phyloP scores from a whole-genome alignment of 2,113 vertebrate genomes.

The Aepyceros melampus region DNA sequence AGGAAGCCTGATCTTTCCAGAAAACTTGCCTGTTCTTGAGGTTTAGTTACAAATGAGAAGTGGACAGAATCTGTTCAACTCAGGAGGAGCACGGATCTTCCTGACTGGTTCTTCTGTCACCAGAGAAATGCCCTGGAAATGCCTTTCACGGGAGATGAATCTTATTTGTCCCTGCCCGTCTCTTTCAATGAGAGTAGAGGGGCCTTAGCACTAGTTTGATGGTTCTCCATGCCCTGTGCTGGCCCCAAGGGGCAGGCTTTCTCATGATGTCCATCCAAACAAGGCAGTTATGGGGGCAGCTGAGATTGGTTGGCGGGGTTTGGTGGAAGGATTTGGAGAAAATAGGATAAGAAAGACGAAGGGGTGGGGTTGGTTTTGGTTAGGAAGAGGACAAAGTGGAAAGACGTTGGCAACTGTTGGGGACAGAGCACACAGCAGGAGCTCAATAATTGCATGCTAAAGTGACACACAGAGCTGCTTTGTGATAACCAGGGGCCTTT shows the following conservation, averaged over 20 bases:
- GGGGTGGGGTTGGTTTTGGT: not conserved
- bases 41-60: not conserved
- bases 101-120: not conserved
- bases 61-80: not conserved
- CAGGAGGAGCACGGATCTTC: not conserved
- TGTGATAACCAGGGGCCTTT: not conserved
- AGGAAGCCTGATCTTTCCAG: not conserved
- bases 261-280: not conserved
- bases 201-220: too few relatives aligned
- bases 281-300: too few relatives aligned
- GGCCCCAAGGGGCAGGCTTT: not conserved
- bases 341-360: not conserved
- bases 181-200: not conserved
- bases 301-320: fast-evolving
- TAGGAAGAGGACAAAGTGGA: too few relatives aligned
- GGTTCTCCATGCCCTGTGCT: not conserved
- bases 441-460: not conserved
- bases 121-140: not conserved
- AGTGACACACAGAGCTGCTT: not conserved
- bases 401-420: not conserved
- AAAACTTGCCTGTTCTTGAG: not conserved
- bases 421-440: not conserved
- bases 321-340: not conserved
- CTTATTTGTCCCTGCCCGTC: not conserved
- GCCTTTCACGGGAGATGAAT: not conserved